Evolutionary conservation across 2,113 vertebrate genomes (phyloP).

Genomic region (Petroica traversi): DNA sequence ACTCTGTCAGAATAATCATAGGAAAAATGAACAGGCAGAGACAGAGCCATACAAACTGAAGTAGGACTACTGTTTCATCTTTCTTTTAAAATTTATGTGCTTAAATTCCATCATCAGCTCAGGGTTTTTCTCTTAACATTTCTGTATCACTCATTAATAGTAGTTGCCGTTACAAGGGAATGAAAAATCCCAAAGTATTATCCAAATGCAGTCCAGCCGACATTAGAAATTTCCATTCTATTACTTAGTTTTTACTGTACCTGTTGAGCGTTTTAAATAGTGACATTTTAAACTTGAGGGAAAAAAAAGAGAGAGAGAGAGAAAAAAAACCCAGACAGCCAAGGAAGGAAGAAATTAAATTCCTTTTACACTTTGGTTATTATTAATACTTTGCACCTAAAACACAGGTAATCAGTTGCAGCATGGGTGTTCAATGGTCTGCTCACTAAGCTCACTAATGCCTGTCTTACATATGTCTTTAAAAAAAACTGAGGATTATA

Average conservation of each 20-base stretch:
- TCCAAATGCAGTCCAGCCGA: not conserved
- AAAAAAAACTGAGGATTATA: not conserved
- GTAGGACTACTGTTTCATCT: not conserved
- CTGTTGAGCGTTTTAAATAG: not conserved
- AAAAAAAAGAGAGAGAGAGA: rapidly evolving
- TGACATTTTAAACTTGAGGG: not conserved
- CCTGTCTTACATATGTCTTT: not conserved
- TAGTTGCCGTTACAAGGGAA: not conserved
- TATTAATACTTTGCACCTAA: not conserved
- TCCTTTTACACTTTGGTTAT: not conserved
- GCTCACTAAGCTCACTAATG: not conserved
- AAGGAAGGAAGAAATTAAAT: not conserved
- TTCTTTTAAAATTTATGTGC: not conserved
- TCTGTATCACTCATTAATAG: not conserved
- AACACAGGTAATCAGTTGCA: not conserved
- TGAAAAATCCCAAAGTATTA: not conserved
- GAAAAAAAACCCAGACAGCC: rapidly evolving
- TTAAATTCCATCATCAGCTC: not conserved
- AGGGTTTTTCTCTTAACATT: not conserved
- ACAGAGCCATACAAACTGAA: not conserved
- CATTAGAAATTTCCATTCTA: not conserved
- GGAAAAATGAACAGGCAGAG: not conserved
- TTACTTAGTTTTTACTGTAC: not conserved
- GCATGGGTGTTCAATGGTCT: not conserved
- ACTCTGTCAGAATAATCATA: not conserved